phyloP scores from a whole-genome alignment of 2,888 invertebrate genomes.

The Ormyrus pomaceus region DNA sequence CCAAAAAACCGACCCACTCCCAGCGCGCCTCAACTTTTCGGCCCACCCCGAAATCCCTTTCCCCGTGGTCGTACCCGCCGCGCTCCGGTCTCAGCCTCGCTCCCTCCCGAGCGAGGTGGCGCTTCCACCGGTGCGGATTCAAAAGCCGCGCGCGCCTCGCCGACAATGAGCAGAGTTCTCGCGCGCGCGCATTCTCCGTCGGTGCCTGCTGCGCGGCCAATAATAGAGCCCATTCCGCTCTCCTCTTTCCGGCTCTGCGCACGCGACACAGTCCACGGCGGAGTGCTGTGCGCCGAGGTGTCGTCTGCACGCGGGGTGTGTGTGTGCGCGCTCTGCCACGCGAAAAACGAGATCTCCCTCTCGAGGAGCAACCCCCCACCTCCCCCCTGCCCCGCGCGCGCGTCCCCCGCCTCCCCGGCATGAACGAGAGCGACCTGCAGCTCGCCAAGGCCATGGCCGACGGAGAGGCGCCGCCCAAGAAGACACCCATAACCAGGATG shows the following conservation, averaged over 20 bases:
- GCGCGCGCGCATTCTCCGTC: not conserved
- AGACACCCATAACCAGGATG: conserved; percentile 80
- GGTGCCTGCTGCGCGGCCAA: conserved; percentile 5
- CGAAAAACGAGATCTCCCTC: too few species aligned
- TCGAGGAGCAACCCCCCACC: too few species aligned
- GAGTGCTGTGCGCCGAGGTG: too few species aligned
- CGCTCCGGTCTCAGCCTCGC: too few species aligned
- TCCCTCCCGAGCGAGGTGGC: not conserved
- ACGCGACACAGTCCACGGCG: too few species aligned
- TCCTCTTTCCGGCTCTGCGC: conserved; percentile 1
- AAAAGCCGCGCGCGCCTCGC: conserved; percentile 43
- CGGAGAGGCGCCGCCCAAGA: conserved; percentile 76
- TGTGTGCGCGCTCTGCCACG: not conserved
- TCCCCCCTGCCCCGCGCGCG: too few species aligned
- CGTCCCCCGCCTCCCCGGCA: conserved; percentile 62
- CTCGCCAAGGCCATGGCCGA: conserved; percentile 84
- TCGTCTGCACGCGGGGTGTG: not conserved
- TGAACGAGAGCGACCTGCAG: conserved; percentile 86
- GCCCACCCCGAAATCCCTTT: too few species aligned
- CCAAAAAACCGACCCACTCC: too few species aligned
- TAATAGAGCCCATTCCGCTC: conserved; percentile 36
- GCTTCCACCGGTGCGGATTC: conserved; percentile 1
- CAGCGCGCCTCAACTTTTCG: too few species aligned
- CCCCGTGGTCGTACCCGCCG: too few species aligned
- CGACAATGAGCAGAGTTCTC: not conserved